phyloP scores from a whole-genome alignment of 2,113 vertebrate genomes.

The Cyprinus carpio region DNA sequence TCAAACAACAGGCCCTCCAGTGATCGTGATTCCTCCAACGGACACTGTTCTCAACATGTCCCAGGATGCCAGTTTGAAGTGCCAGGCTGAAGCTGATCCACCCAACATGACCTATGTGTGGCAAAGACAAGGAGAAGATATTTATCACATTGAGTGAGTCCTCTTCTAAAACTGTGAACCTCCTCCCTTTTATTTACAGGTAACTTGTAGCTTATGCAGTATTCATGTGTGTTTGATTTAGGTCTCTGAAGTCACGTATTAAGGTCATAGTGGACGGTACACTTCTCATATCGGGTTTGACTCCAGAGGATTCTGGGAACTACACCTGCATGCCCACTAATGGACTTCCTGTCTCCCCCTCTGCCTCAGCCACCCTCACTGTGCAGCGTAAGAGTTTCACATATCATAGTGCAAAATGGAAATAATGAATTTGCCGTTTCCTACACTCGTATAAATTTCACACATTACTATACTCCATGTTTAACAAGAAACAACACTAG shows the following conservation, averaged over 20 bases:
- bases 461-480: background rate
- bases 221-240: constrained; percentile 57
- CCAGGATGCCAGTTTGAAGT: constrained; percentile 84
- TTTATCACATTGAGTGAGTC: constrained; percentile 85
- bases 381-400: constrained; percentile 84
- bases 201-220: background rate
- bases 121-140: constrained; percentile 81
- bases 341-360: constrained; percentile 81
- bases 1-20: constrained; percentile 80
- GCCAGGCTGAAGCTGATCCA: constrained; percentile 87
- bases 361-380: constrained; percentile 84
- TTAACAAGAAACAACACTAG: background rate
- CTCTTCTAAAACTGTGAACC: background rate
- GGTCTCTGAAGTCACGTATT: constrained; percentile 86
- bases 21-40: constrained; percentile 84
- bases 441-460: background rate
- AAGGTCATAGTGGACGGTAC: constrained; percentile 92
- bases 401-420: background rate
- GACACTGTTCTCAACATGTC: constrained; percentile 84
- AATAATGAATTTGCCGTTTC: background rate
- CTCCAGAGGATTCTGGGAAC: constrained; percentile 84
- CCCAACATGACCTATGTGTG: constrained; percentile 96
- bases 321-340: constrained; percentile 93
- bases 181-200: background rate
- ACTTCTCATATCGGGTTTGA: constrained; percentile 78